Conservation (phyloP, 2,113 vertebrate species). For the Ibidorhyncha struthersii region DNA sequence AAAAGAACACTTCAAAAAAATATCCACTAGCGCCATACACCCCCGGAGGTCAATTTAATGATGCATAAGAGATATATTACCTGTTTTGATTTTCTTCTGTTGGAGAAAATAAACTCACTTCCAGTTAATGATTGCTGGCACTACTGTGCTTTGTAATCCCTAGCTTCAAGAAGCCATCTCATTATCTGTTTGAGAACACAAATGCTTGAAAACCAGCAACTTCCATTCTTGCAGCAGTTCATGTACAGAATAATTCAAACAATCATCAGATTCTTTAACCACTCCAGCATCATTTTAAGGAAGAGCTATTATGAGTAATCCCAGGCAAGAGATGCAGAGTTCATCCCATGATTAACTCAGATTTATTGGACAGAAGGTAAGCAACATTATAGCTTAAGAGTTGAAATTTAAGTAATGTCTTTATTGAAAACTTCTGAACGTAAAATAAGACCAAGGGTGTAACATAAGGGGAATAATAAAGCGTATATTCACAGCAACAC, state of each 20-base stretch:
- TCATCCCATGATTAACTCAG: conserved; percentile 2
- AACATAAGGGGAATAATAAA: background rate
- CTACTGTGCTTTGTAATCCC: background rate
- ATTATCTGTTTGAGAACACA: background rate
- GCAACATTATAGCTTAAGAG: background rate
- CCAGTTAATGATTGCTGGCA: background rate
- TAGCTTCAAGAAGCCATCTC: background rate
- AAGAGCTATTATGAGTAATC: background rate
- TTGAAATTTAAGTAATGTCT: conserved; percentile 12
- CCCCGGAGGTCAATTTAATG: background rate
- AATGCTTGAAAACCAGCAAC: background rate
- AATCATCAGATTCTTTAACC: background rate
- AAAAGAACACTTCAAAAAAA: background rate
- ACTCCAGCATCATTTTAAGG: background rate
- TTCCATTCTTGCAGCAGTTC: background rate
- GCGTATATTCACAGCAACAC: background rate
- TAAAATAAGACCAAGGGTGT: background rate
- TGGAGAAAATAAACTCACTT: background rate
- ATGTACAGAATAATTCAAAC: background rate
- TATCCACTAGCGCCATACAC: background rate
- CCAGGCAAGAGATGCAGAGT: background rate
- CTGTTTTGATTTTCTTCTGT: background rate
- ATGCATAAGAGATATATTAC: background rate
- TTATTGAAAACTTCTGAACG: conserved; percentile 6
- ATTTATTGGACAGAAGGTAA: conserved; percentile 24